Conservation (phyloP, 2,113 vertebrate species). For the Datnioides undecimradiatus region DNA sequence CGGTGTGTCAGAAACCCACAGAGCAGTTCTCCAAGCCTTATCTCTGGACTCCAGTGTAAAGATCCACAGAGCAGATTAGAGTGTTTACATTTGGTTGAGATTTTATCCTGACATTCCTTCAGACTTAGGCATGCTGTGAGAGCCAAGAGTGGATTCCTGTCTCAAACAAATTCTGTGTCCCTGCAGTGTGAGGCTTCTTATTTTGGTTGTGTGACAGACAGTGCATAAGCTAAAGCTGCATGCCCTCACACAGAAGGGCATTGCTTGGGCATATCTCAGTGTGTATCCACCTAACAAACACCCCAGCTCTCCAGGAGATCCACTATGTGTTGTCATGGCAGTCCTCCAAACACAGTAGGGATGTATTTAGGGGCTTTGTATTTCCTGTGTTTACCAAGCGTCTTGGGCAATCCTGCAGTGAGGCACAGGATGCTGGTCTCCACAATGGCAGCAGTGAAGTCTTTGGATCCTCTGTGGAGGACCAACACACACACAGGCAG, state of each 20-base stretch:
- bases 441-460: constrained; percentile 60
- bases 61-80: constrained; percentile 65
- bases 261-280: constrained; percentile 75
- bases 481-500: constrained; percentile 42
- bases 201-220: constrained; percentile 51
- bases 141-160: constrained; percentile 45
- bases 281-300: constrained; percentile 75
- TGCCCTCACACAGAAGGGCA: constrained; percentile 56
- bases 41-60: constrained; percentile 52
- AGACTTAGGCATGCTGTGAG: constrained; percentile 51
- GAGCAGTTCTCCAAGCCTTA: constrained; percentile 42
- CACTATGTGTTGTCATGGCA: constrained; percentile 81
- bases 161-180: constrained; percentile 46
- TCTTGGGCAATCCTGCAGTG: constrained; percentile 70
- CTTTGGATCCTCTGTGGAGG: constrained; percentile 28
- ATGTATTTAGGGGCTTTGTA: constrained; percentile 78
- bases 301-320: constrained; percentile 67
- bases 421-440: constrained; percentile 62
- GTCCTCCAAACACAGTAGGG: constrained; percentile 81
- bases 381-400: constrained; percentile 76
- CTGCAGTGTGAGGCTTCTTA: constrained; percentile 47
- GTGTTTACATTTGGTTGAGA: constrained; percentile 64
- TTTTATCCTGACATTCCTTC: constrained; percentile 70
- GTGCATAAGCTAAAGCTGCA: constrained; percentile 52
- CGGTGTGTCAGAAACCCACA: constrained; percentile 47